Percentiles rank a stretch among this genome's conserved stretches.
Evolutionary conservation across 2,113 vertebrate species (phyloP).

Genomic region (Geococcyx californianus): DNA sequence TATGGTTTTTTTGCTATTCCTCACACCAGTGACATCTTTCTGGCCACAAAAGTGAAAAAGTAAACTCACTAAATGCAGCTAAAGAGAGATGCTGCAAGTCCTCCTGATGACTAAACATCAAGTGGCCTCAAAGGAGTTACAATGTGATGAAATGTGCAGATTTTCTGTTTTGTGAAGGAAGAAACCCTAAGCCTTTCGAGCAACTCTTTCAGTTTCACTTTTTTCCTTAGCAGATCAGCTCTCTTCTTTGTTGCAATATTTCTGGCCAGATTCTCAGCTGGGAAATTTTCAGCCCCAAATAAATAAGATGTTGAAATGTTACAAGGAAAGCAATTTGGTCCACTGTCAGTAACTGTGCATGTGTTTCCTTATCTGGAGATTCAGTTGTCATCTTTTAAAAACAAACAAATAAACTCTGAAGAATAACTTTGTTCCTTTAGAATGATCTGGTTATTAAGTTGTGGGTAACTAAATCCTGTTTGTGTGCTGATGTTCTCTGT

Average conservation of each 20-base stretch:
- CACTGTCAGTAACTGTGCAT: neutral
- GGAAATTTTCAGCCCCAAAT: neutral
- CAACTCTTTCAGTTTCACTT: neutral
- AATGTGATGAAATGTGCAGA: neutral
- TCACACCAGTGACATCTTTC: slow-evolving; percentile 24
- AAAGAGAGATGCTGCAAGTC: neutral
- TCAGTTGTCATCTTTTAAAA: neutral
- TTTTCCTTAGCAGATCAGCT: neutral
- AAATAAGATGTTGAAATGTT: neutral
- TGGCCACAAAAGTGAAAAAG: slow-evolving; percentile 34
- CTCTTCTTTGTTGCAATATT: neutral
- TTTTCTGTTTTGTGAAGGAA: neutral
- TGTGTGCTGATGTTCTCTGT: neutral
- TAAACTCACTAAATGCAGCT: neutral
- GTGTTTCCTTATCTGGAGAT: neutral
- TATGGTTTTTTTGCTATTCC: slow-evolving; percentile 10
- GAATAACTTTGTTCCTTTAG: neutral
- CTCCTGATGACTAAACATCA: neutral
- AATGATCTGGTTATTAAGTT: neutral
- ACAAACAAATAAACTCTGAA: neutral
- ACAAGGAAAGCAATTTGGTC: neutral
- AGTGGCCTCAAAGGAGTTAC: neutral
- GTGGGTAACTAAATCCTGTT: neutral
- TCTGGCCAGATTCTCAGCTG: neutral
- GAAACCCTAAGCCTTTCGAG: neutral